phyloP scores from a whole-genome alignment of 1,140 invertebrate genomes.

The Stenopsyche tienmushanensis region DNA sequence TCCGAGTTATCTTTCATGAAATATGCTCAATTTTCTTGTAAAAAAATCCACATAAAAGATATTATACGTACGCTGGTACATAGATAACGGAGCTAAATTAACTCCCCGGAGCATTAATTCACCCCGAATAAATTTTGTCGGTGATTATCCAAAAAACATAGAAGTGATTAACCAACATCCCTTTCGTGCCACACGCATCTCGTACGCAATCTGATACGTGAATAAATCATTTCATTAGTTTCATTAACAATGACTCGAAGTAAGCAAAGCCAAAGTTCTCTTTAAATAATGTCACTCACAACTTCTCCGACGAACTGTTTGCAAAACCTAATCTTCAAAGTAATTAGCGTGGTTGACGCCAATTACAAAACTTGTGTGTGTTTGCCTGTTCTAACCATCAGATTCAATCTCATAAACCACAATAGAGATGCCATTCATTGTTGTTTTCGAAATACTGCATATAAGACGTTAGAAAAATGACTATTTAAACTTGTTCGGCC shows the following conservation, averaged over 20 bases:
- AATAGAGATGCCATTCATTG: too few relatives aligned
- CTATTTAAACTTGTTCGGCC: too few relatives aligned
- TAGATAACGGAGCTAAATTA: too few relatives aligned
- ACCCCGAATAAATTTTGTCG: too few relatives aligned
- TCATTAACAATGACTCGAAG: conserved; percentile 4
- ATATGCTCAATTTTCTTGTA: too few relatives aligned
- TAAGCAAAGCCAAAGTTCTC: background rate
- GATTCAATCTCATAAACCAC: too few relatives aligned
- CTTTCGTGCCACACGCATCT: background rate
- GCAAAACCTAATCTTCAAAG: conserved; percentile 30
- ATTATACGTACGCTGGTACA: too few relatives aligned
- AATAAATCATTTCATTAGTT: conserved; percentile 11
- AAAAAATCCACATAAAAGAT: too few relatives aligned
- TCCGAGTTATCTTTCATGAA: too few relatives aligned
- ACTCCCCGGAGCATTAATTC: too few relatives aligned
- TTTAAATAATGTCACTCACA: conserved; percentile 16
- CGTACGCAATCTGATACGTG: background rate
- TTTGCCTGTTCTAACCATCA: conserved; percentile 2
- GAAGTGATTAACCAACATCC: background rate
- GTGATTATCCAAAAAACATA: conserved; percentile 8
- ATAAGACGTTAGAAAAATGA: too few relatives aligned
- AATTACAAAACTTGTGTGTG: conserved; percentile 25
- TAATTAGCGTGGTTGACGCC: conserved; percentile 30
- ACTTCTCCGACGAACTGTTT: background rate
- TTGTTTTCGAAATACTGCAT: too few relatives aligned